A percentile compares a stretch with the other conserved stretches of the same genome.
These are phyloP conservation scores for Ochotona curzoniae DNA, from an alignment of 2,113 vertebrate genomes.

Conservation along the genomic window DNA sequence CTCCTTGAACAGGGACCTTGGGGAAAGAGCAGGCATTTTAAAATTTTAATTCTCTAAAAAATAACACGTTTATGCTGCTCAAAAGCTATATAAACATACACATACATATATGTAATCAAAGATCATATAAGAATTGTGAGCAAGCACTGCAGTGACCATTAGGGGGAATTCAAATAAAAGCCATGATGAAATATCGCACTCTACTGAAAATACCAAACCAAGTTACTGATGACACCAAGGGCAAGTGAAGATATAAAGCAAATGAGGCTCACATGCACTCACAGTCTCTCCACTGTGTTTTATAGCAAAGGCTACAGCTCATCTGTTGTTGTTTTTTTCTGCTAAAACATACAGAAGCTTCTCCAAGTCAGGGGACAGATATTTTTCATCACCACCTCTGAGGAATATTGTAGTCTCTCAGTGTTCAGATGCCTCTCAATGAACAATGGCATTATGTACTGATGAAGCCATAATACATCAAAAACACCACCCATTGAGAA, in stretches of 20 bases:
- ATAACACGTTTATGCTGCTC: background rate
- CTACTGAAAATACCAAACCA: background rate
- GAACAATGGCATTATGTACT: no score
- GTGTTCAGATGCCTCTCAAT: background rate
- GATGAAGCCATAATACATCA: background rate
- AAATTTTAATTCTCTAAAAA: slow-evolving; percentile 24
- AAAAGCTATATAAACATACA: background rate
- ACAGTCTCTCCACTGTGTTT: background rate
- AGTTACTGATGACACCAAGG: background rate
- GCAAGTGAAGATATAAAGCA: background rate
- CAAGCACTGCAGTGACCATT: background rate
- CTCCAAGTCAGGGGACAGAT: background rate
- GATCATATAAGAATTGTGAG: background rate
- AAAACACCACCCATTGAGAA: background rate
- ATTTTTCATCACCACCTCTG: background rate
- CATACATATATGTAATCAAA: background rate
- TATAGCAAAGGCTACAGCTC: background rate
- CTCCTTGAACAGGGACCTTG: background rate
- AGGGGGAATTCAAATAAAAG: background rate
- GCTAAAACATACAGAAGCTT: background rate
- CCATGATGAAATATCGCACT: background rate
- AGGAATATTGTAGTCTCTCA: background rate
- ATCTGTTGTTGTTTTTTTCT: background rate
- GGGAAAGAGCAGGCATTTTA: background rate
- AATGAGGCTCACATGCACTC: accelerated